These are phyloP conservation scores for Sebastes trivittatus DNA, from an alignment of 2,797 vertebrate species.

Conservation along the genomic window DNA sequence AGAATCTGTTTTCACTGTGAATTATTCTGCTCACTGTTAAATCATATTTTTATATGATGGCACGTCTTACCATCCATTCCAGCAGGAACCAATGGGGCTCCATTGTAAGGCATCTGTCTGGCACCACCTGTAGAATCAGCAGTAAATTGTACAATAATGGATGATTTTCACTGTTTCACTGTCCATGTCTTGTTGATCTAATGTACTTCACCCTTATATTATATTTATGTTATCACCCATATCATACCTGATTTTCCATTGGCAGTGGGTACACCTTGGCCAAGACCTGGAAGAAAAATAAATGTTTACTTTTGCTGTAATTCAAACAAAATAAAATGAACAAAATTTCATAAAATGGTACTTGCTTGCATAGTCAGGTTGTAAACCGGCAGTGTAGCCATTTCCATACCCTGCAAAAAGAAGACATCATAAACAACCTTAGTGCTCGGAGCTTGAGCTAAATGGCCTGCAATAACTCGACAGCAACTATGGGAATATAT, in stretches of 20 bases:
- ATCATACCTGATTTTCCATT: constrained; percentile 65
- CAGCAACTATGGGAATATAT: neutral
- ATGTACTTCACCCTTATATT: neutral
- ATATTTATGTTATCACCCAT: neutral
- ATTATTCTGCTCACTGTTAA: neutral
- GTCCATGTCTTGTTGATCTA: neutral
- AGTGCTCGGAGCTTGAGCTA: neutral
- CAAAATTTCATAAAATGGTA: neutral
- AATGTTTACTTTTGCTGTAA: neutral
- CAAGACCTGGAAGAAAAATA: constrained; percentile 46
- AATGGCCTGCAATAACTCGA: neutral
- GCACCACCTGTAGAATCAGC: constrained; percentile 49
- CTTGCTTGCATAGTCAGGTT: constrained; percentile 66
- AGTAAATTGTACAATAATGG: neutral
- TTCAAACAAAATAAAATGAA: neutral
- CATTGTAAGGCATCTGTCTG: constrained; percentile 64
- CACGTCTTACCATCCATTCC: constrained; percentile 70
- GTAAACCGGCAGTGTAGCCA: constrained; percentile 54
- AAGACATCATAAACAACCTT: neutral
- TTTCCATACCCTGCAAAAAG: constrained; percentile 61
- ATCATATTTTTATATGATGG: neutral
- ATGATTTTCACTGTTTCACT: neutral
- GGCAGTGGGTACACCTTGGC: constrained; percentile 42
- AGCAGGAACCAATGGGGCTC: constrained; percentile 61
- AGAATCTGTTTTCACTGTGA: neutral